A percentile compares a stretch with the other conserved stretches of the same genome.
These are phyloP conservation scores for Huso huso DNA, from an alignment of 2,797 vertebrate species.

Conservation along the genomic window DNA sequence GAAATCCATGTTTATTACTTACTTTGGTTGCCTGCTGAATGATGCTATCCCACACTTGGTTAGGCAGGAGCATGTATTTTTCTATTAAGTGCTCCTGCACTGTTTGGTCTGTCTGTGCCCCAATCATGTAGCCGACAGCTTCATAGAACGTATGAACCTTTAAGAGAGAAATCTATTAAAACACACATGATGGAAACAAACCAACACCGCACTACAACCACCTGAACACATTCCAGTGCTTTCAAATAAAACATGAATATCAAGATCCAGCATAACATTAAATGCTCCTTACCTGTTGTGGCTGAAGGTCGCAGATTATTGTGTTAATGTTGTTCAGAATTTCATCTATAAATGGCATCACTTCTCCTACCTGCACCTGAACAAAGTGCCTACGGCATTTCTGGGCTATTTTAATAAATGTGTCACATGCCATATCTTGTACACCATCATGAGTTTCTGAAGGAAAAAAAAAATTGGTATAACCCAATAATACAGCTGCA, in stretches of 20 bases:
- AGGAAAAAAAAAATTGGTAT: no score
- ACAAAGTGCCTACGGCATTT: constrained; percentile 96
- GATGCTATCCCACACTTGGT: constrained; percentile 99
- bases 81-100: constrained; percentile 97
- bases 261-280: background rate
- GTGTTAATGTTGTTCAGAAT: constrained; percentile 98
- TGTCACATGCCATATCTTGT: constrained; percentile 98
- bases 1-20: constrained; percentile 24
- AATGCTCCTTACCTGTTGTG: constrained; percentile 80
- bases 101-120: constrained; percentile 91
- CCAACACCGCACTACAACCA: no score
- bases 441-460: constrained; percentile 96
- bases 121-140: constrained; percentile 97
- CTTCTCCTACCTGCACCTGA: constrained; percentile 96
- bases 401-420: constrained; percentile 97
- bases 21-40: constrained; percentile 99
- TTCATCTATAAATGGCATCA: constrained; percentile 98
- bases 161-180: no score
- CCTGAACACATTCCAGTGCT: no score
- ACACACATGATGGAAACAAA: no score
- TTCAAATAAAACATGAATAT: no score
- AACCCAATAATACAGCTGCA: no score
- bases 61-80: constrained; percentile 96
- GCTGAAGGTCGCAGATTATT: constrained; percentile 97
- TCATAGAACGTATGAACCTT: constrained; percentile 98